Conservation (phyloP, 2,113 vertebrate genomes). For the Brachionichthys hirsutus region DNA sequence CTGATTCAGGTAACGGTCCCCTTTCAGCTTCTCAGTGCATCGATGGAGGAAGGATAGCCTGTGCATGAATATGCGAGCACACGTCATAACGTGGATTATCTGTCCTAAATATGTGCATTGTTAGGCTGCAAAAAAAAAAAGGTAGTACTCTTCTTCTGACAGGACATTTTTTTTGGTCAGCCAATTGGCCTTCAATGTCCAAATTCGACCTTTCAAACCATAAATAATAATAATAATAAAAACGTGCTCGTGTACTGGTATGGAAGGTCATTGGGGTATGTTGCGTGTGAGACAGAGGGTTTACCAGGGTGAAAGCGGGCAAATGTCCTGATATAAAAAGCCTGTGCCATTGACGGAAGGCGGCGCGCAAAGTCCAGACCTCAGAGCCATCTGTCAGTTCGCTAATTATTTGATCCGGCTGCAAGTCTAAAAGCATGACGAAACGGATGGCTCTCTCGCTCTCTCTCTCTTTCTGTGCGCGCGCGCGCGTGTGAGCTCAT, state of each 20-base stretch:
- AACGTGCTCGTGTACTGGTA: slow-evolving; percentile 3
- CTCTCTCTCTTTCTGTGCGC: too few species aligned
- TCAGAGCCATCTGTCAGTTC: slow-evolving; percentile 53
- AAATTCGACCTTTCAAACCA: background rate
- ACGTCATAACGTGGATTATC: slow-evolving; percentile 4
- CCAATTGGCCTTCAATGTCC: background rate
- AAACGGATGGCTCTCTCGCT: slow-evolving; percentile 51
- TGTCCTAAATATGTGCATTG: background rate
- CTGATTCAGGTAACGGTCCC: slow-evolving; percentile 56
- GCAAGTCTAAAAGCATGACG: slow-evolving; percentile 67
- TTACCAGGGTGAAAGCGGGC: slow-evolving; percentile 51
- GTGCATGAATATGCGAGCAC: background rate
- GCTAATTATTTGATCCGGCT: slow-evolving; percentile 72
- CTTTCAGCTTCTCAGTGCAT: background rate
- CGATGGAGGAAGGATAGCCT: background rate
- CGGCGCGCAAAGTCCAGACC: slow-evolving; percentile 38
- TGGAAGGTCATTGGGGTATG: slow-evolving; percentile 45
- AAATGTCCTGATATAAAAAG: slow-evolving; percentile 63
- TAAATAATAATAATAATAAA: background rate
- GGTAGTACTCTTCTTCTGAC: too few species aligned
- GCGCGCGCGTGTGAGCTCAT: slow-evolving; percentile 13
- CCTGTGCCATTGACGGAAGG: slow-evolving; percentile 47
- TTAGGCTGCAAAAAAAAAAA: too few species aligned
- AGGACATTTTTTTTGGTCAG: background rate
- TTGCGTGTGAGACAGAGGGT: slow-evolving; percentile 22